Base-by-base conservation (phyloP, 2,797 vertebrate species). In the Danio aesculapii region DNA sequence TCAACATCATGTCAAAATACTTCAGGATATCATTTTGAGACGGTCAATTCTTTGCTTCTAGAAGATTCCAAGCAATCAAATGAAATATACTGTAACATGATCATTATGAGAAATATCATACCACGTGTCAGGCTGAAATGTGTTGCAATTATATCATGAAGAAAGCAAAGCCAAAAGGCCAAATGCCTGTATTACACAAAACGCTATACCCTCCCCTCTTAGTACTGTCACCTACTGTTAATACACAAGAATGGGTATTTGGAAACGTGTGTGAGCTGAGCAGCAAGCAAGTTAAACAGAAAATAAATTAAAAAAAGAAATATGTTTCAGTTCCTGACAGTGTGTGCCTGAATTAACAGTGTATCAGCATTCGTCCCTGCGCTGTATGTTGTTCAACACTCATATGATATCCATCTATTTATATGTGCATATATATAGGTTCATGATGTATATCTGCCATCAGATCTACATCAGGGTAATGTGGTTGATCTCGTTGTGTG, bases 161-260 rank as follows among this genome's bases (percentile, higher is more conserved):
- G 70, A 76, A 8, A 59, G 71, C 21, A 46, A n/a, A 17, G 74
- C 21, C 58, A 71, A 41, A 79, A 83, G 59, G 62, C 76, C 66
- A 67, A 49, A 61, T 16, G 73, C 53, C 30, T 30, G 6, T 46
- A 49, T 64, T 8, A 43, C 16, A 17, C 58, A 12, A 71, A 52
- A 75, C 30, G 11, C 11, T 57, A 8, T 14, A 9, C 47, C 9
- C n/a, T 8, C 16, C 19, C 46, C 49, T 79, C 50, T 66, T 58
- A 41, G 11, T 53, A 69, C 39, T 30, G 63, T 68, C 46, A 47
- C 50, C 73, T 52, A 13, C 72, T 55, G 75, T 55, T 55, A 72
- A 63, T 79, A 44, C 71, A 52, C 52, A 79, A 47, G 55, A 75
- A 62, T 67, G 64, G 61, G 71, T 72, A 81, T 84, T 70, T 43